Evolutionary conservation across 2,113 vertebrate species (phyloP).

Genomic region (Chloropsis hardwickii): DNA sequence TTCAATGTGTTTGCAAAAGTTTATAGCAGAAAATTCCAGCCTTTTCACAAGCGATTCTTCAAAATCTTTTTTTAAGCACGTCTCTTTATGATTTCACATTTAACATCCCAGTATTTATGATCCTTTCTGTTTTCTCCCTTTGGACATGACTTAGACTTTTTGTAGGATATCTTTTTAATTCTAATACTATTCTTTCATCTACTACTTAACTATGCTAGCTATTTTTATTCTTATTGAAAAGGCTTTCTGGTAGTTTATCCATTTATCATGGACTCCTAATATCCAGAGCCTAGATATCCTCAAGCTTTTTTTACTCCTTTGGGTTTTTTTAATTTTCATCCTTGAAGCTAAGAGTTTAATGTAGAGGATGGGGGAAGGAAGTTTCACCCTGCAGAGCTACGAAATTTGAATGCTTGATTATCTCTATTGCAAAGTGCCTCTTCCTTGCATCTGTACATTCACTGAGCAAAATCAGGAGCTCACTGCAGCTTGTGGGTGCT

Average conservation of each 20-base stretch:
- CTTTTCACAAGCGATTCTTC: neutral
- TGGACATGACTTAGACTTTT: neutral
- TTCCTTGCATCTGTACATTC: neutral
- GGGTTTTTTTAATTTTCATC: neutral
- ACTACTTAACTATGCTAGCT: neutral
- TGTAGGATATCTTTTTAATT: neutral
- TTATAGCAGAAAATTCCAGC: neutral
- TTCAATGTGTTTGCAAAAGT: neutral
- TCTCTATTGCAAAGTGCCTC: neutral
- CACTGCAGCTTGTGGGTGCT: neutral
- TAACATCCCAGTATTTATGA: neutral
- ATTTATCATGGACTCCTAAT: slow-evolving; percentile 11
- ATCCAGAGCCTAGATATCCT: neutral
- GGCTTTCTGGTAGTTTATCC: neutral
- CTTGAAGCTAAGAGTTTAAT: neutral
- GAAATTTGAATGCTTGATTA: neutral
- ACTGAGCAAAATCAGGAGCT: neutral
- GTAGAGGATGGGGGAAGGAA: neutral
- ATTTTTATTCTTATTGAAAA: slow-evolving; percentile 28
- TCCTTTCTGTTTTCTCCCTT: neutral
- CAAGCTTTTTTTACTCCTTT: neutral
- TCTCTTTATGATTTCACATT: slow-evolving; percentile 1
- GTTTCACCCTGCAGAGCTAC: neutral
- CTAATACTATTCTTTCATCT: slow-evolving; percentile 30
- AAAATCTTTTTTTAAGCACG: neutral